Evolutionary conservation across 2,888 invertebrate genomes (phyloP).

Genomic region (Dolichomitus sp.): DNA sequence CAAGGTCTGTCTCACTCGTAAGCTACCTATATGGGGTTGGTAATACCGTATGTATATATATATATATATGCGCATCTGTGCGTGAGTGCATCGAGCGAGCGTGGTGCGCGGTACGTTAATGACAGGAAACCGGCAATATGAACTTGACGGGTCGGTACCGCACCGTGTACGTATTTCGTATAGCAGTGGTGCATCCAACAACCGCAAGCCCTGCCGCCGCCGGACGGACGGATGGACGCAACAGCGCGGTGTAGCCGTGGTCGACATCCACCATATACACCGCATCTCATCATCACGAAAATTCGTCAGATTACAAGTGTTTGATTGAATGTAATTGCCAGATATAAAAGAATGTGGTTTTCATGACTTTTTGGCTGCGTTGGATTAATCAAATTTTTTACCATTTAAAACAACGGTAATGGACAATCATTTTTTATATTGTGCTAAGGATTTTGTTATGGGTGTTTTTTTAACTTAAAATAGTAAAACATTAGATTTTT

Average conservation of each 20-base stretch:
- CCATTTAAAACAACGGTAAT: too few species aligned
- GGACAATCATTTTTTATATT: too few species aligned
- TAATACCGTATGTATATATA: constrained; percentile 21
- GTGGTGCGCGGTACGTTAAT: constrained; percentile 81
- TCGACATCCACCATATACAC: constrained; percentile 13
- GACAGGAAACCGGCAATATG: constrained; percentile 86
- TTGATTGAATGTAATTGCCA: constrained; percentile 23
- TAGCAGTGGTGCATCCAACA: constrained; percentile 72
- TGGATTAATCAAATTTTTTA: background rate
- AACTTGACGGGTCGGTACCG: constrained; percentile 85
- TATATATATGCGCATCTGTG: constrained; percentile 52
- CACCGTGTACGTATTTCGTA: constrained; percentile 76
- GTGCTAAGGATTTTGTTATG: too few species aligned
- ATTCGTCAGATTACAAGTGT: constrained; percentile 43
- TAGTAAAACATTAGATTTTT: too few species aligned
- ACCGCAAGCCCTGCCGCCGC: constrained; percentile 59
- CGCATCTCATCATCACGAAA: constrained; percentile 49
- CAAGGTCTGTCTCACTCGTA: constrained; percentile 46
- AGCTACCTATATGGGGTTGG: background rate
- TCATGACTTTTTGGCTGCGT: background rate
- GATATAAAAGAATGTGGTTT: background rate
- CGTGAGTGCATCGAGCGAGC: constrained; percentile 61
- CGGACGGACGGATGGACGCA: constrained; percentile 53
- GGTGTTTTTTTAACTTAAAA: too few species aligned
- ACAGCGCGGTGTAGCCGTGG: constrained; percentile 43